Evolutionary conservation across 1,140 invertebrate genomes (phyloP), one percentile per base, ranked within the genome.

Genomic region (Megalonaias nervosa): DNA sequence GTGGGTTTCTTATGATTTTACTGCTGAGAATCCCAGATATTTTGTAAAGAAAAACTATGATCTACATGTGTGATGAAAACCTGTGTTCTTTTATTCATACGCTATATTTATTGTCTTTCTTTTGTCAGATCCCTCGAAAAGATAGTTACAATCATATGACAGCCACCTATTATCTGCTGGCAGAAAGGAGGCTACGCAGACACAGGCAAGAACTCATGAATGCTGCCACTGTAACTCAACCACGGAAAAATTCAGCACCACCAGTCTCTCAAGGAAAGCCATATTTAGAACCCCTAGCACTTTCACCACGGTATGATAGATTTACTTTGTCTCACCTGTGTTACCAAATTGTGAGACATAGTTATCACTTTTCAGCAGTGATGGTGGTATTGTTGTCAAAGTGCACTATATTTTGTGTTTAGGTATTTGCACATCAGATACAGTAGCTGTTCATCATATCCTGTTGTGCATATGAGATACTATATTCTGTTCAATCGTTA

Each of bases 81-180:
- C 5, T 11, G 38, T 48, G 9, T 11, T 11, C 38, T 31, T 48
- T 48, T 48, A 48, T 48, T 48, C 38, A 62, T n/a, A 14, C 21
- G 56, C n/a, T 17, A 55, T 26, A 48, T 67, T 79, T 74, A 17
- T 12, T 67, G 17, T 60, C 23, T 70, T 74, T 76, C 83, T 67
- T 68, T 66, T 92, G 92, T 19, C 88, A 97, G 96, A 82, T 95
- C 97, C 72, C 91, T 99, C 79, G 97, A 99, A 87, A 96, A 95
- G 97, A 99, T 92, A 96, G 97, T 87, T 99, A 99, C 91, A 98
- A 98, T 92, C 97, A 99, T 91, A 96, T 99, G 82, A 99, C 98
- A 56, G 98, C 98, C 48, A 99, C 98, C 55, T 99, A 99, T 92
- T 99, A 97, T 92, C 92, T 99, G 82, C 92, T 99, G 79, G 98